Evolutionary conservation across 2,888 invertebrate genomes (phyloP), one percentile per base, ranked within the genome.

Genomic region (Encarsia formosa): DNA sequence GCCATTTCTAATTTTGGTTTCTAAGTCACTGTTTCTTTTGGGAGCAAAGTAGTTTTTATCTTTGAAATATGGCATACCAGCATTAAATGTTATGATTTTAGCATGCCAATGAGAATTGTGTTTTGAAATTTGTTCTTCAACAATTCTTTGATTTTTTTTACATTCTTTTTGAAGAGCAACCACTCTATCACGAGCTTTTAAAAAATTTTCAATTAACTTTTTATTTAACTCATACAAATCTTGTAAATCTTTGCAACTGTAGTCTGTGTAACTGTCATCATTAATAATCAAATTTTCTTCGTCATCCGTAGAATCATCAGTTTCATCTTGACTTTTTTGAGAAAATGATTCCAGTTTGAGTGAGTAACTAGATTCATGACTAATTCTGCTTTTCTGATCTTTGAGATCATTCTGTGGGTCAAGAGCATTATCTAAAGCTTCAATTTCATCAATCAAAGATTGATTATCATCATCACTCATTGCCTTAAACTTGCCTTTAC

Each of bases 21-120:
- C 69, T 5, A 81, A 79, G 61, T 88, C 87, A 4, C 76, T 72
- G 68, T 88, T 88, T 19, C 71, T 66, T 0, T 80, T 79, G 18
- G 82, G 79, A 4, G 77, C 70, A 59, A 79, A 81, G 19, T 77
- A 76, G 18, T 74, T 62, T 19, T 66, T 73, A 61, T 85, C 84
- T 63, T 85, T 86, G 59, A 88, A 88, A 65, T 84, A 88, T 1
- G 87, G 81, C 61, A 79, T 76, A 24, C 83, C 78, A 65, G 81
- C 77, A 50, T 58, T 53, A 38, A 52, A 53, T 19, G 18, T 43
- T 13, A 58, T 13, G 23, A 54, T 39, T 43, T 54, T 57, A 2
- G 23, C 22, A 0, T 42, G n/a, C 13, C 13, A 16, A 8, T 29
- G 24, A 49, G 49, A 54, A 6, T 45, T 16, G 16, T 44, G 39